Evolutionary conservation across 2,888 invertebrate genomes (phyloP).

Genomic region (Ectemnius continuus): DNA sequence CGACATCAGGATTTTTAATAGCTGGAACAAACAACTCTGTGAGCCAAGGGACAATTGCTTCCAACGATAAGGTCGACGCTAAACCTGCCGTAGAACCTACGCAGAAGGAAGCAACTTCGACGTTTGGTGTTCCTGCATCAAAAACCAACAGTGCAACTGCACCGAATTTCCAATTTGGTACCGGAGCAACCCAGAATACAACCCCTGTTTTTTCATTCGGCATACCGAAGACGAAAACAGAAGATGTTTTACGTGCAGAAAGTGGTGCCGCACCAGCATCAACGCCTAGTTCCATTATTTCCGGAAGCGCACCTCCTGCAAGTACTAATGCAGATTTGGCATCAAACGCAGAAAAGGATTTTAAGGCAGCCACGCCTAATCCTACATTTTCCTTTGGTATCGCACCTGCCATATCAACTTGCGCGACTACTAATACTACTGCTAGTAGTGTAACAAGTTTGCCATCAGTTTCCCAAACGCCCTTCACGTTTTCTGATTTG

Average conservation of each 20-base stretch:
- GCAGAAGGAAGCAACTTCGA: too few species aligned
- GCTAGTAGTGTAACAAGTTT: constrained; percentile 46
- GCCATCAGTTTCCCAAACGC: constrained; percentile 55
- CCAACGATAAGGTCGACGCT: constrained; percentile 28
- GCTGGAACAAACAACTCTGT: too few species aligned
- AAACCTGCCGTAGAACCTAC: too few species aligned
- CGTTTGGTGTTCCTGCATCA: constrained; percentile 41
- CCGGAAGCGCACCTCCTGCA: constrained; percentile 16
- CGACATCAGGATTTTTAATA: background rate
- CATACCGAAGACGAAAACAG: constrained; percentile 19
- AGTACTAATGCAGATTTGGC: constrained; percentile 17
- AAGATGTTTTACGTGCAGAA: constrained; percentile 35
- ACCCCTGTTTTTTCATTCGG: too few species aligned
- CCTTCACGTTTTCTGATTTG: constrained; percentile 50
- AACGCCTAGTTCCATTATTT: constrained; percentile 27
- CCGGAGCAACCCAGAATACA: too few species aligned
- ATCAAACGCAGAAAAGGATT: constrained; percentile 23
- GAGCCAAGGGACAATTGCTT: constrained; percentile 25
- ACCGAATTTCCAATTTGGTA: background rate
- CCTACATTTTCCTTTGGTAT: constrained; percentile 59
- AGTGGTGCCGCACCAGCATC: constrained; percentile 30
- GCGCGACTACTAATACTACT: constrained; percentile 30
- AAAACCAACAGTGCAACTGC: constrained; percentile 14
- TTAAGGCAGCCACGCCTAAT: constrained; percentile 31
- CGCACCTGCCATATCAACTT: constrained; percentile 25